Conservation (phyloP, 1,140 invertebrate genomes). For the Drosophila nigrodunni region DNA sequence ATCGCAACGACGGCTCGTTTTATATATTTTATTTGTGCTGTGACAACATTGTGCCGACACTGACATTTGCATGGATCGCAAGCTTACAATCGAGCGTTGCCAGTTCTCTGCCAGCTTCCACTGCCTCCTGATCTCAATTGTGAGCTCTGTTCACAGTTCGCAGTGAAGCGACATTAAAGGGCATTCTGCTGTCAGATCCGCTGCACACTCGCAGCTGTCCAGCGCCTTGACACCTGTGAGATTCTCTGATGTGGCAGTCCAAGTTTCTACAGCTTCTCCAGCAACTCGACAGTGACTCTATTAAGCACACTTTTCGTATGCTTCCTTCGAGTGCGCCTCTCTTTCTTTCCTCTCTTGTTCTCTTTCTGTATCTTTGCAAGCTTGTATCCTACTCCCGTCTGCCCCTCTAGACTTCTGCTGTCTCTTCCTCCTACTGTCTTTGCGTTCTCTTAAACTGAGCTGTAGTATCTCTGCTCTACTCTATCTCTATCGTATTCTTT, state of each 20-base stretch:
- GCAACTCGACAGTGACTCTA: conserved; percentile 22
- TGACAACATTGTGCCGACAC: conserved; percentile 62
- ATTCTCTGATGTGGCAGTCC: conserved; percentile 32
- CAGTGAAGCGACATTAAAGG: conserved; percentile 71
- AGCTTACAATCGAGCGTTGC: conserved; percentile 18
- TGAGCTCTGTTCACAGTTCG: conserved; percentile 10
- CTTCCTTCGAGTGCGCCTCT: background rate
- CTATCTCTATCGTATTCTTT: too few relatives aligned
- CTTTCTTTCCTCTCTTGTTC: background rate
- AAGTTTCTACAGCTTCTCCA: background rate
- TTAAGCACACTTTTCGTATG: conserved; percentile 10
- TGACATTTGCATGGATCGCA: conserved; percentile 77
- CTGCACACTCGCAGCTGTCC: conserved; percentile 58
- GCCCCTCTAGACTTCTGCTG: too few relatives aligned
- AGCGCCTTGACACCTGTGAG: conserved; percentile 73
- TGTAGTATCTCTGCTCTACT: too few relatives aligned
- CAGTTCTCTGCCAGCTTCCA: conserved; percentile 34
- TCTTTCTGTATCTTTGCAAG: too few relatives aligned
- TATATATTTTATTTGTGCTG: conserved; percentile 77
- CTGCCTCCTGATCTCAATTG: conserved; percentile 4
- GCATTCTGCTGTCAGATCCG: conserved; percentile 75
- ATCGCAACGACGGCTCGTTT: conserved; percentile 71
- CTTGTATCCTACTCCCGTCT: too few relatives aligned
- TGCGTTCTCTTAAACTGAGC: too few relatives aligned
- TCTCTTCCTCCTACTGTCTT: too few relatives aligned